A percentile compares a stretch with the other conserved stretches of the same genome.
phyloP scores from a whole-genome alignment of 2,113 vertebrate species.

The Poeciliopsis turrubarensis region DNA sequence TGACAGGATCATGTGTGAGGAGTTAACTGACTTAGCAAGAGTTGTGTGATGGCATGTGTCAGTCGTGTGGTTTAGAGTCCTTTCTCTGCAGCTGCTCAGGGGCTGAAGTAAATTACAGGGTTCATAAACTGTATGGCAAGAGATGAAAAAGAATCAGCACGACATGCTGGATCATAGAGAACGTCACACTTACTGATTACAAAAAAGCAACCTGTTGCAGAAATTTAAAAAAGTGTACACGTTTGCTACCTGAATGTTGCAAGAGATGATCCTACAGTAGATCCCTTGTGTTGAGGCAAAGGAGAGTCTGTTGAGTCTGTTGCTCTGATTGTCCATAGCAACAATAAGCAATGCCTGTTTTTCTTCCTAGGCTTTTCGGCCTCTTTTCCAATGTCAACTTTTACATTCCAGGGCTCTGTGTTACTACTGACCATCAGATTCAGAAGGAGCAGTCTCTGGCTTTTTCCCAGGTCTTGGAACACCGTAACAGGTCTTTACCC shows the following conservation, averaged over 20 bases:
- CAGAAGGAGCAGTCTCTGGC: no score
- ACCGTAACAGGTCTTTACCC: not conserved
- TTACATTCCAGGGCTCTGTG: no score
- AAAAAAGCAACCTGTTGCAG: not conserved
- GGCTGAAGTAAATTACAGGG: constrained; percentile 27
- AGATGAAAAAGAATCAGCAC: constrained; percentile 18
- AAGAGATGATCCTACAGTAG: no score
- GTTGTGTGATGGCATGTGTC: not conserved
- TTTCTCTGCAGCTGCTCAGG: constrained; percentile 17
- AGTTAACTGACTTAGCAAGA: not conserved
- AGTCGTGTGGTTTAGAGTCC: not conserved
- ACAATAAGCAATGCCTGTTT: no score
- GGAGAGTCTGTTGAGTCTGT: no score
- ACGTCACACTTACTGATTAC: not conserved
- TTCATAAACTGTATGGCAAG: not conserved
- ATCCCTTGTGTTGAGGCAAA: no score
- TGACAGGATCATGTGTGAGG: not conserved
- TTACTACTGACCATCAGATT: no score
- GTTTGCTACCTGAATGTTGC: not conserved
- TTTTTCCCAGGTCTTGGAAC: not conserved
- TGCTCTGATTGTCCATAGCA: no score
- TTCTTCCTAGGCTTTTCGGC: no score
- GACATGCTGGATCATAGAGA: not conserved
- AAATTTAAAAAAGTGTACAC: not conserved
- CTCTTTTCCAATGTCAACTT: no score